Conservation (phyloP, 1,140 invertebrate genomes). For the Bombyx mandarina region DNA sequence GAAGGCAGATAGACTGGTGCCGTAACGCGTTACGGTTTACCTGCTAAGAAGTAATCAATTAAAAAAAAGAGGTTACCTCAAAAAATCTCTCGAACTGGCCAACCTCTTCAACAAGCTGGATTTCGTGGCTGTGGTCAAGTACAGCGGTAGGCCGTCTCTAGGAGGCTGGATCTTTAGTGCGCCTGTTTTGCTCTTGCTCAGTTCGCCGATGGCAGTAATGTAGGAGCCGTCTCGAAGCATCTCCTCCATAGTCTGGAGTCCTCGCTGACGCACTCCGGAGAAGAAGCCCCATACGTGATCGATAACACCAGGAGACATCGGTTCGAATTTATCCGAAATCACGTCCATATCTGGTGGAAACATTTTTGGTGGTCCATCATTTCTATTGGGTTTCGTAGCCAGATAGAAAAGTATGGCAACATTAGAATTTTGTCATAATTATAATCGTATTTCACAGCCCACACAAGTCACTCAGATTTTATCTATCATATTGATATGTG, state of each 20-base stretch:
- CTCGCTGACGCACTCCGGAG: constrained; percentile 80
- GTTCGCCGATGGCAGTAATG: constrained; percentile 83
- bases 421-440: too few relatives aligned
- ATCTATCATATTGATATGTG: too few relatives aligned
- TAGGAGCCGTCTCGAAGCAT: constrained; percentile 82
- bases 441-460: too few relatives aligned
- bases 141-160: constrained; percentile 77
- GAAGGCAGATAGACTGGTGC: too few relatives aligned
- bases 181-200: constrained; percentile 71
- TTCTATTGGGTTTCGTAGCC: too few relatives aligned
- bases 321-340: constrained; percentile 82
- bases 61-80: constrained; percentile 49
- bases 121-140: constrained; percentile 79
- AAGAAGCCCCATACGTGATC: constrained; percentile 87
- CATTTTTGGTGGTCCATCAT: not conserved
- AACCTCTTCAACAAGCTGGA: constrained; percentile 78
- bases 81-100: constrained; percentile 75
- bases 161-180: constrained; percentile 78
- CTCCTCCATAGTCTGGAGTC: constrained; percentile 84
- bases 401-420: too few relatives aligned
- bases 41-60: too few relatives aligned
- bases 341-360: constrained; percentile 77
- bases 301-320: constrained; percentile 77
- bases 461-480: too few relatives aligned
- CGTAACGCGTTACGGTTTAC: too few relatives aligned